These are phyloP conservation scores for Eupithecia exiguata DNA, from an alignment of 2,888 invertebrate genomes.

Conservation along the genomic window DNA sequence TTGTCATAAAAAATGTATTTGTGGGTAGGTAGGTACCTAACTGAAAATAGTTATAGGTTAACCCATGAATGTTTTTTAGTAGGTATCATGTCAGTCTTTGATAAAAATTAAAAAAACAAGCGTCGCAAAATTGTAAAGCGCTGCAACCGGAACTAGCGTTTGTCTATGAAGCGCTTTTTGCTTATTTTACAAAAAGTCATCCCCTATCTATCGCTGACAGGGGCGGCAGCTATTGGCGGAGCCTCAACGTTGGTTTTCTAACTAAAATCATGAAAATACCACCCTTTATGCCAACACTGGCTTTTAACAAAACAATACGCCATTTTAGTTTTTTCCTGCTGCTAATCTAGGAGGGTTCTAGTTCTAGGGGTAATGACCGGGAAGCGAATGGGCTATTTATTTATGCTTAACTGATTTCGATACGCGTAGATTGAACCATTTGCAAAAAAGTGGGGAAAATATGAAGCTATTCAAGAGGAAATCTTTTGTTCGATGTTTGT, in stretches of 20 bases:
- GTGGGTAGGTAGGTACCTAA: no score
- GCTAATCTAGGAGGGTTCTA: slow-evolving; percentile 73
- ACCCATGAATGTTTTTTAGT: background rate
- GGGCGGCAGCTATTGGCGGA: slow-evolving; percentile 68
- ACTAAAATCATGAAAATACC: slow-evolving; percentile 71
- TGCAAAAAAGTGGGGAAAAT: slow-evolving; percentile 24
- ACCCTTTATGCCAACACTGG: slow-evolving; percentile 74
- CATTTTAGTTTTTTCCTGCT: slow-evolving; percentile 71
- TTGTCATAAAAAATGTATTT: background rate
- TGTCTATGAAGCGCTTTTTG: slow-evolving; percentile 73
- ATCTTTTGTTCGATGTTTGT: background rate
- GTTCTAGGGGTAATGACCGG: slow-evolving; percentile 69
- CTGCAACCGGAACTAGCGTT: slow-evolving; percentile 27
- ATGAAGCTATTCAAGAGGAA: background rate
- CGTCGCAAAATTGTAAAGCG: background rate
- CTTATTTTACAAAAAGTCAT: slow-evolving; percentile 57
- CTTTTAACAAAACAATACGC: slow-evolving; percentile 73
- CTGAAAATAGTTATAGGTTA: no score
- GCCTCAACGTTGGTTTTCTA: slow-evolving; percentile 61
- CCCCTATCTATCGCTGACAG: slow-evolving; percentile 74
- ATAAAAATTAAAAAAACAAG: background rate
- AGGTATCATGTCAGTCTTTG: background rate
- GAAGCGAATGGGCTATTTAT: slow-evolving; percentile 54
- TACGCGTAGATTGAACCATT: slow-evolving; percentile 34
- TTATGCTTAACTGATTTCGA: slow-evolving; percentile 50